Evolutionary conservation across 2,113 vertebrate species (phyloP).

Genomic region (Pterocles gutturalis): DNA sequence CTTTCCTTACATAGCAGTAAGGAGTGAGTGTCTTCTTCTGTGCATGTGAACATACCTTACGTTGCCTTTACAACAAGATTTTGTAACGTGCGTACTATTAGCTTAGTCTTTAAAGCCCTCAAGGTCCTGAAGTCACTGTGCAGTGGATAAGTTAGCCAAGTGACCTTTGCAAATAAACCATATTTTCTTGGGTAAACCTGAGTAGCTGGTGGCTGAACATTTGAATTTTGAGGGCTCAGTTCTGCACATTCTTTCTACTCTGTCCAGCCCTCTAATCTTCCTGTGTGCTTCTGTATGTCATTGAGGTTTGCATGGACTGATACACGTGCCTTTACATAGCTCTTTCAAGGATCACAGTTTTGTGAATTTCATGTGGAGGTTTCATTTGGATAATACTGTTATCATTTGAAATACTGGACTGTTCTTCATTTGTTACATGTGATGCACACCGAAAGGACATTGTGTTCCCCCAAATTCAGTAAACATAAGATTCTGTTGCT

Average conservation of each 20-base stretch:
- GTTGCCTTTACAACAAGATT: background rate
- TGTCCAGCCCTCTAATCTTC: background rate
- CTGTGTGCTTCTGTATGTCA: background rate
- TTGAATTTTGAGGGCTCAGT: background rate
- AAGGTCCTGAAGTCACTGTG: background rate
- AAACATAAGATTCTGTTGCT: constrained; percentile 17
- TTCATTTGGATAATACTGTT: background rate
- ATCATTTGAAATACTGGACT: background rate
- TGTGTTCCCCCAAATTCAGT: background rate
- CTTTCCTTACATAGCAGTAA: background rate
- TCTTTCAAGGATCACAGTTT: background rate
- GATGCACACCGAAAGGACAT: constrained; percentile 32
- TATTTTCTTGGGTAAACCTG: background rate
- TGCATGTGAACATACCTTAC: background rate
- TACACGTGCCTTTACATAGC: background rate
- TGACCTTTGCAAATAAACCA: background rate
- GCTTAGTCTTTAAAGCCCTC: background rate
- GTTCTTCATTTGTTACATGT: constrained; percentile 1
- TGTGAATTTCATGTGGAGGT: background rate
- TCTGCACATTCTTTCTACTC: background rate
- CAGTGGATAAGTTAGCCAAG: background rate
- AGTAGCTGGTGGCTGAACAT: background rate
- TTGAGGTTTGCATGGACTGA: background rate
- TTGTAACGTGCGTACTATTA: background rate
- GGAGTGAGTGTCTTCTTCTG: background rate